Base-by-base conservation (phyloP, 2,113 vertebrate genomes). In the Fregetta grallaria region DNA sequence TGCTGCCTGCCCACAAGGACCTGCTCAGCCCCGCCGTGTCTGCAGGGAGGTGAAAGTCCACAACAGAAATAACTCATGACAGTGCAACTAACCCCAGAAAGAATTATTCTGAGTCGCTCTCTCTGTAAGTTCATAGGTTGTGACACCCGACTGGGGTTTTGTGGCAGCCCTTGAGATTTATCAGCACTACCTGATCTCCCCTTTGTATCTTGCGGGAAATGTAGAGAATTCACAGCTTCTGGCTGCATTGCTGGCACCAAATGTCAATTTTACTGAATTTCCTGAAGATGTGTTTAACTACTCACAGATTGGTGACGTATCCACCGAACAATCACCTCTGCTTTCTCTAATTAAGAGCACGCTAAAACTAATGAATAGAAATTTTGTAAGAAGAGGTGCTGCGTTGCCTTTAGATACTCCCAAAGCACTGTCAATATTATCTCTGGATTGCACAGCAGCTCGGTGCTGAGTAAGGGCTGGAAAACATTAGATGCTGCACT, bases 91-190 rank as follows among this genome's bases (percentile, higher is more conserved):
- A 96, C 89, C 96, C 93, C 92, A 94, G 78, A 91, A 95, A 97
- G 80, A 94, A 89, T 96, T 91, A 88, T 55, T 86, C 59, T 20
- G 94, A 91, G 93, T 90, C 29, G 4, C 74, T 42, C 40, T 93
- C 62, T 76, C 36, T 15, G 38, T 94, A 89, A 87, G 79, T 90
- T 96, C 97, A 97, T 90, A 75, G 88, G 62, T 97, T 93, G 45
- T 97, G 97, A 98, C 97, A 97, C 79, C 95, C 97, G 94, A 95
- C 83, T 91, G 91, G 80, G 71, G 61, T 70, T 97, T 91, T 91
- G 81, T 94, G 93, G 88, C 74, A 93, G 94, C 87, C 87, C 68
- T 94, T 11, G 67, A 93, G 95, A 97, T 97, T 97, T 96, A 97
- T 98, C 92, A 76, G 72, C 26, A 7, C 65, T 84, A 86, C 93